phyloP scores from a whole-genome alignment of 2,888 invertebrate species.

The Ectemnius lituratus region DNA sequence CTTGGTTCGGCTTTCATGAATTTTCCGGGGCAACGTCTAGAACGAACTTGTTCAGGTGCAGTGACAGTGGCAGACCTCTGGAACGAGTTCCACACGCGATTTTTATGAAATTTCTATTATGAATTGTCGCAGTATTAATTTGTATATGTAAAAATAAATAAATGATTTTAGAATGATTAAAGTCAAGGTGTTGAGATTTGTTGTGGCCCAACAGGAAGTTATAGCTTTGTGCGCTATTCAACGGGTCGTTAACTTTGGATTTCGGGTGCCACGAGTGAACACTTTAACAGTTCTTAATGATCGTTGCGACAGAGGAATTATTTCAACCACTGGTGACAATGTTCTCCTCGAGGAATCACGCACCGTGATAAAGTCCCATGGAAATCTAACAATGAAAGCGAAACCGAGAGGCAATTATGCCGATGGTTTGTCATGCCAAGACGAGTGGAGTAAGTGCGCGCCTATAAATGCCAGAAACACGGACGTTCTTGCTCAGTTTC shows the following conservation, averaged over 20 bases:
- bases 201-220: conserved; percentile 10
- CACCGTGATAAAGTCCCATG: conserved; percentile 68
- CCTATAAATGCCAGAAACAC: conserved; percentile 69
- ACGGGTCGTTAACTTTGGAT: not conserved
- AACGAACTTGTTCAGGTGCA: conserved; percentile 56
- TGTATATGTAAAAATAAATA: not conserved
- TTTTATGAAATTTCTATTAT: conserved; percentile 28
- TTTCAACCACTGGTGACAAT: conserved; percentile 49
- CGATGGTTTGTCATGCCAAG: conserved; percentile 59
- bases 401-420: conserved; percentile 75
- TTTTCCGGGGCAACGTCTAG: conserved; percentile 61
- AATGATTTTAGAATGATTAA: not conserved
- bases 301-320: conserved; percentile 55
- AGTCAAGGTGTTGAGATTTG: not conserved
- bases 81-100: conserved; percentile 8
- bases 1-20: conserved; percentile 58
- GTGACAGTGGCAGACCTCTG: conserved; percentile 19
- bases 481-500: conserved; percentile 59
- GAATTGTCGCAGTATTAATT: too few relatives aligned
- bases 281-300: conserved; percentile 20
- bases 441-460: conserved; percentile 59
- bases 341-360: conserved; percentile 64
- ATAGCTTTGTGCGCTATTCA: not conserved
- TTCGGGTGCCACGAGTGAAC: not conserved
- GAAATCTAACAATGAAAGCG: conserved; percentile 76